Base-by-base conservation (phyloP, 2,888 invertebrate species). In the Clepsis dumicolana region DNA sequence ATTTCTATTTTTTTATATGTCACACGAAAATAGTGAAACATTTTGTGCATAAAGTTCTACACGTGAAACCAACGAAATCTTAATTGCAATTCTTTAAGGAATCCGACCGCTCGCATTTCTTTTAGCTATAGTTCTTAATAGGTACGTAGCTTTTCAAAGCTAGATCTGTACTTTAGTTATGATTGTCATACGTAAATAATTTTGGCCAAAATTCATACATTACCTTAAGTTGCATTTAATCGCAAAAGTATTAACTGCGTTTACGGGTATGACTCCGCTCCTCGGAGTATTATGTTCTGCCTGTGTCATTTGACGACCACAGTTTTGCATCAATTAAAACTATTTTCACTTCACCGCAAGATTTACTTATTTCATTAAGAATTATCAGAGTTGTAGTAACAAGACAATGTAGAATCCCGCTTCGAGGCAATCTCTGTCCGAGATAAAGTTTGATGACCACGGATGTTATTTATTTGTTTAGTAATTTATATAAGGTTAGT, bases 401-500 rank as follows among this genome's bases (percentile, higher is more conserved):
- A 64, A 59, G 56, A 68, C 68, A 68, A 64, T 68, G 68, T 68
- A 53, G 25, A 68, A 64, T 59, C 64, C 25, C 32, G 32, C 52
- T 29, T 24, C 61, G 41, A 44, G 59, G 59, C 68, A 68, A 68
- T 59, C 63, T 64, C 68, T 64, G 44, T 53, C 59, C 57, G 70
- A 76, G 75, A 87, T 88, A 88, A 88, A 90, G 80, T 91, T 89
- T 92, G 92, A 93, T 89, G 90, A 85, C 89, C 91, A 89, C 77
- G 76, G 83, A 85, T 85, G 91, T 93, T 93, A 92, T 93, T 93
- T 93, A 93, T 93, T 92, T 92, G 92, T 91, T 93, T 87, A 91
- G 89, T 92, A 93, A 93, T 93, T 92, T 93, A 93, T 93, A 91
- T 93, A 91, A 90, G 91, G 92, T 93, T 93, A 91, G 93, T 93